A percentile compares a stretch with the other conserved stretches of the same genome.
Evolutionary conservation across 1,140 invertebrate genomes (phyloP).

Genomic region (Harlomillsia oculata): DNA sequence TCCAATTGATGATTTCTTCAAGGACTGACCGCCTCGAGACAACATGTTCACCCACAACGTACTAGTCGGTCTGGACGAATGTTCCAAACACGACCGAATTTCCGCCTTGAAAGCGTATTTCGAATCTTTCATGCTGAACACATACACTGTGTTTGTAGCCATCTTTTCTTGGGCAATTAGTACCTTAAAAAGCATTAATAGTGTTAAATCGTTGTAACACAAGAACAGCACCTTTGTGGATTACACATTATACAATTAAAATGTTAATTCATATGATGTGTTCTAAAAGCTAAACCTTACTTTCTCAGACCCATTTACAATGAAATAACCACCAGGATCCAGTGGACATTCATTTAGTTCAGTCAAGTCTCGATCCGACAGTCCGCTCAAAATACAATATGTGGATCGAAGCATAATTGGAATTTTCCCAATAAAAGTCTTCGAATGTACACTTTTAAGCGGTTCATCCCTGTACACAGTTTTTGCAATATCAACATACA

Average conservation of each 20-base stretch:
- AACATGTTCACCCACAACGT: slow-evolving; percentile 99
- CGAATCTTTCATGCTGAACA: slow-evolving; percentile 95
- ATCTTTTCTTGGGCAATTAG: slow-evolving; percentile 99
- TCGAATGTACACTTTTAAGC: slow-evolving; percentile 87
- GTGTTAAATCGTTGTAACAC: neutral
- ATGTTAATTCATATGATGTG: no score
- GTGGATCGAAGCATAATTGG: slow-evolving; percentile 97
- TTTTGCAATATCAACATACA: slow-evolving; percentile 98
- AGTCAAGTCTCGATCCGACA: slow-evolving; percentile 95
- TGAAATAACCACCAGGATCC: slow-evolving; percentile 95
- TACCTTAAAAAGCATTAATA: slow-evolving; percentile 44
- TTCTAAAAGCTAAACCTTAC: slow-evolving; percentile 43
- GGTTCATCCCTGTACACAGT: slow-evolving; percentile 84
- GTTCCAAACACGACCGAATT: slow-evolving; percentile 90
- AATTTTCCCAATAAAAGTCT: slow-evolving; percentile 98
- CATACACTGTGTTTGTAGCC: slow-evolving; percentile 99
- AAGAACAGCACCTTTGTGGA: no score
- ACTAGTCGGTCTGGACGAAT: slow-evolving; percentile 81
- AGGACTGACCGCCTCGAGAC: slow-evolving; percentile 86
- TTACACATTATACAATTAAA: no score
- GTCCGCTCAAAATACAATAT: slow-evolving; percentile 83
- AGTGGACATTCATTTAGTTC: slow-evolving; percentile 98
- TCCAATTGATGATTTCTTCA: slow-evolving; percentile 94
- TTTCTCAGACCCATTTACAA: slow-evolving; percentile 93
- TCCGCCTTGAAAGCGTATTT: slow-evolving; percentile 98